Conservation (phyloP, 2,113 vertebrate species). For the Gymnogyps californianus region DNA sequence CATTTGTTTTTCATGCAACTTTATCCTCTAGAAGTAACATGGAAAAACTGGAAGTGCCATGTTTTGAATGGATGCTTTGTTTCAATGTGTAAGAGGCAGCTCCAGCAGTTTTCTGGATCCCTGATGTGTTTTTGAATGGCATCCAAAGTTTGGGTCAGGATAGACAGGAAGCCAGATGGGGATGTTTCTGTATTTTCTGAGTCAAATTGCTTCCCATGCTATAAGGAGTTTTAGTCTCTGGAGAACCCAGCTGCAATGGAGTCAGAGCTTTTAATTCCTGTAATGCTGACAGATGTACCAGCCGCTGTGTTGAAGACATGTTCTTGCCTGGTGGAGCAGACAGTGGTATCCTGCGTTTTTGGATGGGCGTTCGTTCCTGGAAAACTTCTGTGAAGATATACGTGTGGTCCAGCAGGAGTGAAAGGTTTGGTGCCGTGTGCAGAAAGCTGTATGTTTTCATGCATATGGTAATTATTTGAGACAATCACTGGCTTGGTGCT, state of each 20-base stretch:
- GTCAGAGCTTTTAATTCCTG: constrained; percentile 7
- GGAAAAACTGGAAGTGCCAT: neutral
- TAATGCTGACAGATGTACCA: constrained; percentile 27
- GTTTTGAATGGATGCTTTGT: constrained; percentile 29
- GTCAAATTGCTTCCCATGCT: constrained; percentile 18
- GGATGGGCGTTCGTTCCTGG: neutral
- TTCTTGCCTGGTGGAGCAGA: neutral
- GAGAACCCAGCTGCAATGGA: constrained; percentile 23
- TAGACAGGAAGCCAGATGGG: constrained; percentile 47
- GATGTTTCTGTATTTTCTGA: constrained; percentile 24
- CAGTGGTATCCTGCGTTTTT: neutral
- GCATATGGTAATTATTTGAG: constrained; percentile 13
- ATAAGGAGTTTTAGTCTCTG: neutral
- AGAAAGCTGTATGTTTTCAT: neutral
- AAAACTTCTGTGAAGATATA: neutral
- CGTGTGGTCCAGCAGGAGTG: constrained; percentile 45
- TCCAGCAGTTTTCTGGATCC: constrained; percentile 32
- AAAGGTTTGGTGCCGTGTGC: neutral
- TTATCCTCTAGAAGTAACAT: neutral
- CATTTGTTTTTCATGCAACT: constrained; percentile 3
- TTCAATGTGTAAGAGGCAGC: neutral
- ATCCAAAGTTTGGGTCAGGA: constrained; percentile 32
- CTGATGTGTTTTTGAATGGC: constrained; percentile 20
- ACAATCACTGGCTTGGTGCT: constrained; percentile 13
- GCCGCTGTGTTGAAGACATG: neutral